A percentile compares a stretch with the other conserved stretches of the same genome.
Conservation (phyloP, 2,113 vertebrate genomes). For the Oxyura jamaicensis region DNA sequence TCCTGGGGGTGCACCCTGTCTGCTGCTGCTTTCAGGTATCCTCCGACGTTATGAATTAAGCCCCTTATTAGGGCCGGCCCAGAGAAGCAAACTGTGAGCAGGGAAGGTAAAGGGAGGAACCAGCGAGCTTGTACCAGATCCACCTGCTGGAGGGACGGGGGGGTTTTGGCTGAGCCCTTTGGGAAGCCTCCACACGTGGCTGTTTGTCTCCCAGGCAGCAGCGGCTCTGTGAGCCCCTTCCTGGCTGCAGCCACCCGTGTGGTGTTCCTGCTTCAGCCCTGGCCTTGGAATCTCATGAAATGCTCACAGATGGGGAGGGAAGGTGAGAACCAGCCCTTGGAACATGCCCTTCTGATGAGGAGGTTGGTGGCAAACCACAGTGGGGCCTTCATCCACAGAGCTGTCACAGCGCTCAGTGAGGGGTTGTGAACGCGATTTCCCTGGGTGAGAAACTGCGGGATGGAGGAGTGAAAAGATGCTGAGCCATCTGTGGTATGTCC, state of each 20-base stretch:
- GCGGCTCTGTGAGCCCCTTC: neutral
- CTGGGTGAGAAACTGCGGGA: neutral
- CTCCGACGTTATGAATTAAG: neutral
- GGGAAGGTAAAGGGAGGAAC: neutral
- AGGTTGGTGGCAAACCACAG: neutral
- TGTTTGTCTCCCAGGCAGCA: neutral
- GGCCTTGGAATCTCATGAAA: neutral
- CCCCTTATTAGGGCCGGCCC: neutral
- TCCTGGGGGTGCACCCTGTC: neutral
- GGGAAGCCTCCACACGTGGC: neutral
- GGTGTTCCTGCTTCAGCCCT: neutral
- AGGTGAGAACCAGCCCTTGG: neutral
- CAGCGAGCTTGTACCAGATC: accelerated
- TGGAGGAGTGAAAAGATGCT: neutral
- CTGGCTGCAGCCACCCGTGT: neutral
- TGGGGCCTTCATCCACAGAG: neutral
- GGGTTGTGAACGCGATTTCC: neutral
- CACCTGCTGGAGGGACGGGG: neutral
- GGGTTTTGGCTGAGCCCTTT: neutral
- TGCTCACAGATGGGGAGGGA: neutral
- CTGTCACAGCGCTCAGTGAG: neutral
- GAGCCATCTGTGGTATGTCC: neutral
- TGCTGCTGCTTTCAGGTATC: neutral
- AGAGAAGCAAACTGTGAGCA: neutral
- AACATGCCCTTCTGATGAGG: neutral